Conservation (phyloP, 30 jellyfish, hydroid and myxozoan genomes). For the Hydractinia echinata region DNA sequence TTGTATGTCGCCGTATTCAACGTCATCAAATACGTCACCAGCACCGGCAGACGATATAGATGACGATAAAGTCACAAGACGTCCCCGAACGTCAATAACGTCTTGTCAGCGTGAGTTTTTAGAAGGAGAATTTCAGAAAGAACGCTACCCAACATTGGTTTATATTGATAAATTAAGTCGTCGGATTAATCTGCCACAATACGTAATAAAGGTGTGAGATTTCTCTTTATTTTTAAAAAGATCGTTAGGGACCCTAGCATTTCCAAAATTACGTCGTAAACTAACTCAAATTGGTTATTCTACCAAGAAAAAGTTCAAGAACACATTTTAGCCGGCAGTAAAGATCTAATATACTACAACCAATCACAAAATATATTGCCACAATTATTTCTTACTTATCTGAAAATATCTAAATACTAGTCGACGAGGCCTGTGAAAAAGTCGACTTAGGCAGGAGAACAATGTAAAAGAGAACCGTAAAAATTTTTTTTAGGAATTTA, state of each 20-base stretch:
- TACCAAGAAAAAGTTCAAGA: not conserved
- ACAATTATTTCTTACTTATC: too few relatives aligned
- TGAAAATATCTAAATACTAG: too few relatives aligned
- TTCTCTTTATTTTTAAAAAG: not conserved
- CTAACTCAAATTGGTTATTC: not conserved
- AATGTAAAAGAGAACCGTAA: too few relatives aligned
- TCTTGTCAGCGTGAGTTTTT: constrained; percentile 31
- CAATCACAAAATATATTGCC: too few relatives aligned
- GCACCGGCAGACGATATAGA: constrained; percentile 10
- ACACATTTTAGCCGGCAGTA: not conserved
- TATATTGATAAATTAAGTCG: constrained; percentile 19
- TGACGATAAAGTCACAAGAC: constrained; percentile 24
- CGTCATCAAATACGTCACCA: not conserved
- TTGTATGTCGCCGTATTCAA: constrained; percentile 3
- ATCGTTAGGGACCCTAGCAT: not conserved
- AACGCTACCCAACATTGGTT: constrained; percentile 27
- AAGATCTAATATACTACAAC: not conserved
- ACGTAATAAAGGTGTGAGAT: constrained; percentile 28
- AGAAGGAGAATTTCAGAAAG: constrained; percentile 36
- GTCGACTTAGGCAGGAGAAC: too few relatives aligned
- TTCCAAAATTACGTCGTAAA: not conserved
- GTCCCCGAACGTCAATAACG: constrained; percentile 38
- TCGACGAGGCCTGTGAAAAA: too few relatives aligned
- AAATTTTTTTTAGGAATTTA: too few relatives aligned
- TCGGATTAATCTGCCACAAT: constrained; percentile 16